Evolutionary conservation across 2,113 vertebrate genomes (phyloP).

Genomic region (Axis porcinus): DNA sequence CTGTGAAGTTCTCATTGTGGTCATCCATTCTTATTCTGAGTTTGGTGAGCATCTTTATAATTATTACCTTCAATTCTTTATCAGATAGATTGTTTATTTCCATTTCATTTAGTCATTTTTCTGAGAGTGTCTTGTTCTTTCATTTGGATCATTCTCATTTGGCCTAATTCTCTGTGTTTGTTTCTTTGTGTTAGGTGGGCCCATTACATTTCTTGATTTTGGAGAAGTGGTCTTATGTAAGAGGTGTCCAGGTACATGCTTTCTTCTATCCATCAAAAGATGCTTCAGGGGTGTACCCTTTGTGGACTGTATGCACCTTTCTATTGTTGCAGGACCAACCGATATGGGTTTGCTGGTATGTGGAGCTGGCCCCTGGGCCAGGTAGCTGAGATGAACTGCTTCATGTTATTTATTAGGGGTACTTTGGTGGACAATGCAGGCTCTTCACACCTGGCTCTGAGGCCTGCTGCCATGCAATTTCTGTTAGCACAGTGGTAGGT

Average conservation of each 20-base stretch:
- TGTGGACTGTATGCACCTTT: neutral
- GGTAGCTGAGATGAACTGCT: neutral
- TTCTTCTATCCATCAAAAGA: neutral
- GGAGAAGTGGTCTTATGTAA: neutral
- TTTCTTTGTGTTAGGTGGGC: neutral
- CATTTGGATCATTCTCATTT: neutral
- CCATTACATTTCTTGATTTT: neutral
- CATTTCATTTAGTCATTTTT: neutral
- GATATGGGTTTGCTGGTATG: neutral
- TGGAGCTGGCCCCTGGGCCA: neutral
- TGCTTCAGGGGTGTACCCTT: neutral
- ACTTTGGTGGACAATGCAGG: neutral
- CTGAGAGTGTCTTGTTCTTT: neutral
- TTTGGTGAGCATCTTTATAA: neutral
- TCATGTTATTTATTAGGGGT: neutral
- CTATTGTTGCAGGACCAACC: neutral
- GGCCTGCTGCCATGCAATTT: neutral
- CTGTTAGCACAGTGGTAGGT: neutral
- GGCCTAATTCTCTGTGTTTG: neutral
- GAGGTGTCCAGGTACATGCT: neutral
- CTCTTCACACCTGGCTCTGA: neutral
- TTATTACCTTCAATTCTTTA: neutral
- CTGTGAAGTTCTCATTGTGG: neutral
- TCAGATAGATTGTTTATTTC: neutral
- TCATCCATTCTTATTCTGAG: neutral